Conservation (phyloP, 2,888 invertebrate species). For the Plusia festucae region DNA sequence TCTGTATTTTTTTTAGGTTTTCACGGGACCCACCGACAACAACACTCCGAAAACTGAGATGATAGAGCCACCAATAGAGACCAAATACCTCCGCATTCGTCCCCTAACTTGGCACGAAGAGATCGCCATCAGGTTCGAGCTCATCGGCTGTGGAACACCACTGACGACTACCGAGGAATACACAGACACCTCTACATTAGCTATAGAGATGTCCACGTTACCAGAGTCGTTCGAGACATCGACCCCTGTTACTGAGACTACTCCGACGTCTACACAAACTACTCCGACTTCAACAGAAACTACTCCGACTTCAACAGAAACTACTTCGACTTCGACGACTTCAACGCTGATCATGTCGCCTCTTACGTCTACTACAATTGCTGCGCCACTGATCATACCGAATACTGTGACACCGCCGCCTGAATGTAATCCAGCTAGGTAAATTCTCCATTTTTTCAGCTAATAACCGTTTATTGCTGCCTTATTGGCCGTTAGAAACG, state of each 20-base stretch:
- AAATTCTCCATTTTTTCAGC: neutral
- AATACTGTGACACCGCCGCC: slow-evolving; percentile 48
- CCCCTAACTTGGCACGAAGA: slow-evolving; percentile 93
- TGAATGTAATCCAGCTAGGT: slow-evolving; percentile 55
- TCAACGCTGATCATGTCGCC: neutral
- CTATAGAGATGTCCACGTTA: too few relatives aligned
- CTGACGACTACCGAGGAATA: slow-evolving; percentile 38
- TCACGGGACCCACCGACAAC: slow-evolving; percentile 92
- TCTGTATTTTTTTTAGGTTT: slow-evolving; percentile 83
- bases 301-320: neutral
- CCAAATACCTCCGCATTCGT: slow-evolving; percentile 91
- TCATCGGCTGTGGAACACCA: slow-evolving; percentile 91
- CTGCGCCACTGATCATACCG: slow-evolving; percentile 43
- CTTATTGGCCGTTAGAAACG: too few relatives aligned
- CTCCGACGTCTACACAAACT: neutral
- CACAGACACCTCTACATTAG: slow-evolving; percentile 10
- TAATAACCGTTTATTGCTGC: too few relatives aligned
- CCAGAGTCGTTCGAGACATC: neutral
- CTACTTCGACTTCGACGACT: neutral
- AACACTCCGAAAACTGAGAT: slow-evolving; percentile 90
- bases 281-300: slow-evolving; percentile 3
- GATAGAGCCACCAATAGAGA: slow-evolving; percentile 93
- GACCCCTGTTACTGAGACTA: neutral
- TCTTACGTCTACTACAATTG: slow-evolving; percentile 36
- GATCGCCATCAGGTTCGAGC: slow-evolving; percentile 91